A percentile compares a stretch with the other conserved stretches of the same genome.
Evolutionary conservation across 2,888 invertebrate species (phyloP).

Genomic region (Clitarchus hookeri): DNA sequence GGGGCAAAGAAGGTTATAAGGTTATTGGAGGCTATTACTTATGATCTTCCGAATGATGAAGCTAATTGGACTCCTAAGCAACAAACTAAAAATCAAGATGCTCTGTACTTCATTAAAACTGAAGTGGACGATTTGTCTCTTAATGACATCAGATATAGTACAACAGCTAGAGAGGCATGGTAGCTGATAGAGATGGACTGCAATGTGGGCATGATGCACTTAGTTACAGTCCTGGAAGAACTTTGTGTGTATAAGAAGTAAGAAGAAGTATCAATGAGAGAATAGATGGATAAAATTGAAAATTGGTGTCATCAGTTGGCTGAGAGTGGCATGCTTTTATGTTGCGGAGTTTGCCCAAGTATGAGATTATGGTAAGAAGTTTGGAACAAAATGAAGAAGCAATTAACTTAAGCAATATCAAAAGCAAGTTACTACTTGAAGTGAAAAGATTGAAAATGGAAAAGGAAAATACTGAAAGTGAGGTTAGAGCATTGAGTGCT

Average conservation of each 20-base stretch:
- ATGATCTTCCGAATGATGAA: too few relatives aligned
- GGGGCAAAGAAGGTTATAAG: too few relatives aligned
- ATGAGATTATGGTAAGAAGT: background rate
- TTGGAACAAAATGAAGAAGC: background rate
- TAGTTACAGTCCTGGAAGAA: slow-evolving; percentile 5
- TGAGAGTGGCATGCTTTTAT: background rate
- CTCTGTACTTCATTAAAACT: background rate
- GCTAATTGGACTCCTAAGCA: too few relatives aligned
- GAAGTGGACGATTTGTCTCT: background rate
- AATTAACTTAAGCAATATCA: background rate
- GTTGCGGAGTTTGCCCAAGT: background rate
- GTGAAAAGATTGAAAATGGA: background rate
- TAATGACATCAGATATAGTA: background rate
- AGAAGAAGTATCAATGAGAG: background rate
- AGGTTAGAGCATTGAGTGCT: background rate
- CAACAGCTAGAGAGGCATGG: background rate
- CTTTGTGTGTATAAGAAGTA: background rate
- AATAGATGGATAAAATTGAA: background rate
- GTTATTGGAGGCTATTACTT: too few relatives aligned
- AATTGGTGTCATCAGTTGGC: background rate
- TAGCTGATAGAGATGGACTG: background rate
- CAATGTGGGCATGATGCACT: background rate
- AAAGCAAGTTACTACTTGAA: background rate
- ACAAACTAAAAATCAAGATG: background rate
- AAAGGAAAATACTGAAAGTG: background rate